Evolutionary conservation across 2,888 invertebrate species (phyloP).

Genomic region (Habrosyne pyritoides): DNA sequence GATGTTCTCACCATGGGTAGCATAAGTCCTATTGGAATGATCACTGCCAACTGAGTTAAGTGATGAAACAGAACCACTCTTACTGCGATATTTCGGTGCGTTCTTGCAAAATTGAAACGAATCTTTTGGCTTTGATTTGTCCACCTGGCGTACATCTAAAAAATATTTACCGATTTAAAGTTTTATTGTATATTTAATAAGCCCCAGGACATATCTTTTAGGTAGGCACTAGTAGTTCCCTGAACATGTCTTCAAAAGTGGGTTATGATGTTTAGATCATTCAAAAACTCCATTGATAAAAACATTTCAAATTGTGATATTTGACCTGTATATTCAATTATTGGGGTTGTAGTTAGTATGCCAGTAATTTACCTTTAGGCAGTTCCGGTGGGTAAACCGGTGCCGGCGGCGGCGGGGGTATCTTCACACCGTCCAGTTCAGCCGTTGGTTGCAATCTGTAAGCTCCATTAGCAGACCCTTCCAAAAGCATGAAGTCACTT

Average conservation of each 20-base stretch:
- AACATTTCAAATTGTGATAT: too few relatives aligned
- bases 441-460: slow-evolving; percentile 59
- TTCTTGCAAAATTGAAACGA: slow-evolving; percentile 41
- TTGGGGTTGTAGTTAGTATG: too few relatives aligned
- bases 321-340: too few relatives aligned
- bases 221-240: neutral
- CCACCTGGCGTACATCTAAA: slow-evolving; percentile 60
- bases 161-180: too few relatives aligned
- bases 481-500: slow-evolving; percentile 68
- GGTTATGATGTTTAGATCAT: too few relatives aligned
- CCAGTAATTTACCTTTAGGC: slow-evolving; percentile 53
- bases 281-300: too few relatives aligned
- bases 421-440: slow-evolving; percentile 60
- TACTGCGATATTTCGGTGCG: slow-evolving; percentile 62
- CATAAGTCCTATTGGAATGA: slow-evolving; percentile 35
- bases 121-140: slow-evolving; percentile 25
- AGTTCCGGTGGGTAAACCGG: slow-evolving; percentile 67
- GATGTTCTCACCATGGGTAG: slow-evolving; percentile 23
- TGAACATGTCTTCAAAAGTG: too few relatives aligned
- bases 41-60: slow-evolving; percentile 63
- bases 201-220: neutral
- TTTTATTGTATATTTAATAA: neutral
- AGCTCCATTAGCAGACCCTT: slow-evolving; percentile 52
- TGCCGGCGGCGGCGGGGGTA: slow-evolving; percentile 66
- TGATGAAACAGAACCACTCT: slow-evolving; percentile 64